phyloP scores from a whole-genome alignment of 2,888 invertebrate genomes.

The Meteorus cinctellus region DNA sequence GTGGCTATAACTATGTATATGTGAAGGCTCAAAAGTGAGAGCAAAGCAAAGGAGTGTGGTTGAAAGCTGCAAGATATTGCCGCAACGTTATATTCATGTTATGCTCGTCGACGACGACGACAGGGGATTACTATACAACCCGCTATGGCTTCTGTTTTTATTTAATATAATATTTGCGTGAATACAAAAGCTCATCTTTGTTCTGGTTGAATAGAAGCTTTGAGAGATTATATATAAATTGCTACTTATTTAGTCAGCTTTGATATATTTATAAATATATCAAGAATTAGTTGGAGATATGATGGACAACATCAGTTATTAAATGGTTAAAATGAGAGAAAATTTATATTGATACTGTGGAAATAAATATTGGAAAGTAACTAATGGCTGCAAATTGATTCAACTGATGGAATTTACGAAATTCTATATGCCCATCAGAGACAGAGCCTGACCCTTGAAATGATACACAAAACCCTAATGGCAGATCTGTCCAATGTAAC shows the following conservation, averaged over 20 bases:
- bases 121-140: background rate
- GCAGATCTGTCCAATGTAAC: constrained; percentile 71
- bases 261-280: background rate
- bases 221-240: constrained; percentile 29
- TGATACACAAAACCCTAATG: constrained; percentile 69
- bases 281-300: background rate
- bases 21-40: constrained; percentile 34
- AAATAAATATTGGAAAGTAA: constrained; percentile 54
- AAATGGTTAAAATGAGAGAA: background rate
- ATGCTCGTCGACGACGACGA: constrained; percentile 63
- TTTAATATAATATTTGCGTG: constrained; percentile 8
- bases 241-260: background rate
- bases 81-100: constrained; percentile 72
- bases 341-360: constrained; percentile 47
- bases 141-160: background rate
- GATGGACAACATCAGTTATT: background rate
- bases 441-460: constrained; percentile 32
- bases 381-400: constrained; percentile 73
- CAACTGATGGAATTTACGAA: constrained; percentile 69
- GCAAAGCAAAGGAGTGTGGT: constrained; percentile 43
- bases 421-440: constrained; percentile 63
- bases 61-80: constrained; percentile 70
- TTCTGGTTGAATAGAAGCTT: background rate
- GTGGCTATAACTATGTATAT: background rate
- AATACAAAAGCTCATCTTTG: constrained; percentile 33